A percentile compares a stretch with the other conserved stretches of the same genome.
phyloP scores from a whole-genome alignment of 2,113 vertebrate species.

The Hippolais icterina region DNA sequence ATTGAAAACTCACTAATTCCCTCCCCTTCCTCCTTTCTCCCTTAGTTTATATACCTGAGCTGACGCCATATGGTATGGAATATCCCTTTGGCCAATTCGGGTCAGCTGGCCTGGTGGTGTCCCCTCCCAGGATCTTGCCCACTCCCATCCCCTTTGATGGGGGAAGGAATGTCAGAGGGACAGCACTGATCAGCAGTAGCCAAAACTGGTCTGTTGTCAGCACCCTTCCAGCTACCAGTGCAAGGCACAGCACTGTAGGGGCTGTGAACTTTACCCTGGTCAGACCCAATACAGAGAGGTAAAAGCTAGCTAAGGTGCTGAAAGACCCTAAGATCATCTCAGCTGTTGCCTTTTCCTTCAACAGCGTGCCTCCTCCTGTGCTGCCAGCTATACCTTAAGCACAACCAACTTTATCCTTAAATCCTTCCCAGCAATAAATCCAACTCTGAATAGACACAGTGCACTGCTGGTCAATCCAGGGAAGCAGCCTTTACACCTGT shows the following conservation, averaged over 20 bases:
- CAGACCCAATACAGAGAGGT: background rate
- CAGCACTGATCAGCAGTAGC: background rate
- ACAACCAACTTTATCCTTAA: background rate
- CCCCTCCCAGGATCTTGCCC: background rate
- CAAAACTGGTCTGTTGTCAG: background rate
- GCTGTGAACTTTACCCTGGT: background rate
- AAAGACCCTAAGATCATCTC: background rate
- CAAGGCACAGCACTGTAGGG: background rate
- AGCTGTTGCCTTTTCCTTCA: background rate
- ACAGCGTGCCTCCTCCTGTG: background rate
- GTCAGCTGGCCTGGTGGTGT: background rate
- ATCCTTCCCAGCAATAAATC: background rate
- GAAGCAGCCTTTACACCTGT: background rate
- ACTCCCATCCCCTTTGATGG: background rate
- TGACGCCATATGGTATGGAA: too few relatives aligned
- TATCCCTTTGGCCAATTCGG: background rate
- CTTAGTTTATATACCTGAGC: background rate
- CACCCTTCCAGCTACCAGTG: background rate
- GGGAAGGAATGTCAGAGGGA: background rate
- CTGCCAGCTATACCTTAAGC: background rate
- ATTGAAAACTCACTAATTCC: background rate
- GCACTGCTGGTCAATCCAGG: background rate
- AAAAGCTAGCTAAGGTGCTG: background rate
- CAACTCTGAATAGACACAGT: background rate
- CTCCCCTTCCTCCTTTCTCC: background rate